These are phyloP conservation scores for Archips crataeganus DNA, from an alignment of 2,888 invertebrate genomes.

Conservation along the genomic window DNA sequence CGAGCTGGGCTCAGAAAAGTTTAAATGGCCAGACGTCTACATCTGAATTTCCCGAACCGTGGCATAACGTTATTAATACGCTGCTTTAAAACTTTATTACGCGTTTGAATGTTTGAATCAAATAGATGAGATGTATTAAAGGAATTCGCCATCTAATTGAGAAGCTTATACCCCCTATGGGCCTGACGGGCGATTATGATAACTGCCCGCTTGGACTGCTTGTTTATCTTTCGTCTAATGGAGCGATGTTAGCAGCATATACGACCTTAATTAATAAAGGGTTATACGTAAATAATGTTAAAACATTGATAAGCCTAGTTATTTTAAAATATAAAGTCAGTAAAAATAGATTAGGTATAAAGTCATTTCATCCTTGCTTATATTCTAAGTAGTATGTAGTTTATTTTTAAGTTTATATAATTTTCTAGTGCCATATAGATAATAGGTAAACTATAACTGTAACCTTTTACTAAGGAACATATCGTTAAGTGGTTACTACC, in stretches of 20 bases:
- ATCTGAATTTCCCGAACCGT: constrained; percentile 30
- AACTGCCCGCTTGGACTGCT: constrained; percentile 61
- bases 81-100: constrained; percentile 37
- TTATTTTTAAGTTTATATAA: no score
- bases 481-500: no score
- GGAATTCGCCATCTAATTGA: constrained; percentile 50
- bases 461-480: no score
- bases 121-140: constrained; percentile 40
- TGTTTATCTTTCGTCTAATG: constrained; percentile 79
- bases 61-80: constrained; percentile 27
- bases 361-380: no score
- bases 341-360: no score
- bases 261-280: constrained; percentile 58
- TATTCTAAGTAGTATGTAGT: no score
- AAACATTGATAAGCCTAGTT: neutral
- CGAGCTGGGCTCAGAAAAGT: constrained; percentile 81
- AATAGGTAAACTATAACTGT: no score
- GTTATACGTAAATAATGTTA: constrained; percentile 37
- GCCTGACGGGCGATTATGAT: constrained; percentile 75
- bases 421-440: no score
- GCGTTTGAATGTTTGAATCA: constrained; percentile 36
- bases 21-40: constrained; percentile 74
- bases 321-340: no score
- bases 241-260: constrained; percentile 58
- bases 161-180: constrained; percentile 53